Conservation (phyloP, 2,888 invertebrate species). For the Drepanosiphum platanoidis region DNA sequence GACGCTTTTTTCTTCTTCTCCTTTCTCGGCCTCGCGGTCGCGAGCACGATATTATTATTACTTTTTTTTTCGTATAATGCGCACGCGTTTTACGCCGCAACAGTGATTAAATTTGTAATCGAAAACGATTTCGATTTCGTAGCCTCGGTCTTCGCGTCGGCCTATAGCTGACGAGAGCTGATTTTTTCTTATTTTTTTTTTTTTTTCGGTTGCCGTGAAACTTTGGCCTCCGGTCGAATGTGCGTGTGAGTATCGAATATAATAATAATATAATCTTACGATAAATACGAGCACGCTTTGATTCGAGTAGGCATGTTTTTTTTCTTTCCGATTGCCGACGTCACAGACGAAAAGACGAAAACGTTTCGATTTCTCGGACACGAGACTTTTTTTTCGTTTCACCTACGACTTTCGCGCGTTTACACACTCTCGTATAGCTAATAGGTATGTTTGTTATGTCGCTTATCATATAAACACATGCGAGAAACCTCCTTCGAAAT, state of each 20-base stretch:
- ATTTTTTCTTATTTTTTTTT: background rate
- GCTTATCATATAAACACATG: too few relatives aligned
- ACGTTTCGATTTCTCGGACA: background rate
- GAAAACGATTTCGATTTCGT: slow-evolving; percentile 28
- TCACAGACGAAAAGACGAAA: background rate
- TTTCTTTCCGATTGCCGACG: background rate
- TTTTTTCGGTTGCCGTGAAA: background rate
- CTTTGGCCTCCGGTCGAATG: background rate
- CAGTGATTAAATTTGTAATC: background rate
- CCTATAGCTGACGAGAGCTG: background rate
- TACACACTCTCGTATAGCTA: too few relatives aligned
- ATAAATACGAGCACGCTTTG: too few relatives aligned
- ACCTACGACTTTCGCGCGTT: background rate
- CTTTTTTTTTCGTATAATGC: background rate
- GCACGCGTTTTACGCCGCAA: background rate
- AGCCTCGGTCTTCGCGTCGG: background rate
- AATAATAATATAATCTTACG: background rate
- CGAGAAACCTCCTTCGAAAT: too few relatives aligned
- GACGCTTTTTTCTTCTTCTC: background rate
- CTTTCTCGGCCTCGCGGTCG: slow-evolving; percentile 11
- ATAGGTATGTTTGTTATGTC: too few relatives aligned
- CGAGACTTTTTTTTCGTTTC: background rate
- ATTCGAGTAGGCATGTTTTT: background rate
- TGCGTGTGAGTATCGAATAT: background rate
- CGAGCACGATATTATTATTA: too few relatives aligned